phyloP scores from a whole-genome alignment of 2,888 invertebrate species.

The Cosmopolites sordidus region DNA sequence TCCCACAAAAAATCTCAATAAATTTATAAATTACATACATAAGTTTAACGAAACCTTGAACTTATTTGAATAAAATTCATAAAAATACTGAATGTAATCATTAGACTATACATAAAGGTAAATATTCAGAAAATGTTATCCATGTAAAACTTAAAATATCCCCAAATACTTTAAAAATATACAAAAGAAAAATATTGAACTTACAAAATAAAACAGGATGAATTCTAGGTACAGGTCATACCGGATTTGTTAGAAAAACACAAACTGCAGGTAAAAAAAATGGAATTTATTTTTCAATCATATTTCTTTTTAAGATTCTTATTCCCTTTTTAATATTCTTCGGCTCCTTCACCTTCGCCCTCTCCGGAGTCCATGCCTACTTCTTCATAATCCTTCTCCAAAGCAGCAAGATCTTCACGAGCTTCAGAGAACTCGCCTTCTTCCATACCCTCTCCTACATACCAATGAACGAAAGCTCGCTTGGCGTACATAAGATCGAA shows the following conservation, averaged over 20 bases:
- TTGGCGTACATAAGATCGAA: constrained; percentile 97
- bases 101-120: too few species aligned
- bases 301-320: neutral
- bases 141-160: too few species aligned
- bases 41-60: too few species aligned
- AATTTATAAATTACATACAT: too few species aligned
- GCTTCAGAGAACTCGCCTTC: constrained; percentile 85
- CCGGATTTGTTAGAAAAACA: neutral
- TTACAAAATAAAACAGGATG: too few species aligned
- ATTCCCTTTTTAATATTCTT: constrained; percentile 62
- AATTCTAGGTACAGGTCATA: too few species aligned
- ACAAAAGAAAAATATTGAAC: too few species aligned
- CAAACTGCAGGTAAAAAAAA: neutral
- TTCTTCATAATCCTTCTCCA: constrained; percentile 85
- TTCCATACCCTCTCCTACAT: constrained; percentile 83
- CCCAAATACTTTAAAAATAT: too few species aligned
- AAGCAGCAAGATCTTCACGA: constrained; percentile 74
- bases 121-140: too few species aligned
- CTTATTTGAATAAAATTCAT: too few species aligned
- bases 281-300: constrained; percentile 2
- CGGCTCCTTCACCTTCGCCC: constrained; percentile 75
- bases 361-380: constrained; percentile 84
- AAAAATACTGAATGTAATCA: too few species aligned
- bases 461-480: constrained; percentile 96
- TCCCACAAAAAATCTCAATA: too few species aligned